A percentile compares a stretch with the other conserved stretches of the same genome.
These are phyloP conservation scores for Hippocampus zosterae DNA, from an alignment of 2,113 vertebrate species.

Conservation along the genomic window DNA sequence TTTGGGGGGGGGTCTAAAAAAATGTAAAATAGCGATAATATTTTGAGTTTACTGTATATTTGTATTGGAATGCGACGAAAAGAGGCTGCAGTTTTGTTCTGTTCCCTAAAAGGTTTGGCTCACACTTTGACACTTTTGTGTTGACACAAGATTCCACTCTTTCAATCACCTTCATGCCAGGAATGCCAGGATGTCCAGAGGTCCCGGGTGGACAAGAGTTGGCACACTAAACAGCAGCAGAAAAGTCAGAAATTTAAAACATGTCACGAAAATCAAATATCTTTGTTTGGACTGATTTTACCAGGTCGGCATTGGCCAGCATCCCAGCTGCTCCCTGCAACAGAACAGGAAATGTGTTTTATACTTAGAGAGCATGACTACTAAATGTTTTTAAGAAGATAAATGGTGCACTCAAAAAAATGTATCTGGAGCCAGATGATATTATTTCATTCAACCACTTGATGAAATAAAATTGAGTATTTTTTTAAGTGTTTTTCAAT, in stretches of 20 bases:
- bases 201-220: constrained; percentile 84
- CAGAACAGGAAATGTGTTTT: constrained; percentile 4
- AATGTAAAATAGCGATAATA: no score
- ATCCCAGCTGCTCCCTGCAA: constrained; percentile 72
- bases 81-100: not conserved
- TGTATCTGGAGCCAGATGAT: no score
- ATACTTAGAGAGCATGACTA: not conserved
- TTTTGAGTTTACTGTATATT: not conserved
- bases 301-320: constrained; percentile 67
- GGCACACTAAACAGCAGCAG: constrained; percentile 80
- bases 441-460: no score
- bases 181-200: constrained; percentile 86
- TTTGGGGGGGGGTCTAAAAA: no score
- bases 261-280: not conserved
- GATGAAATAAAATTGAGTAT: no score
- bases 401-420: no score
- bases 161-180: constrained; percentile 90
- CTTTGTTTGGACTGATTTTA: constrained; percentile 37
- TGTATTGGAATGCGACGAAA: not conserved
- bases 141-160: not conserved
- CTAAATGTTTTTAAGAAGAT: no score
- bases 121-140: not conserved
- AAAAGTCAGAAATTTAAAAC: constrained; percentile 12
- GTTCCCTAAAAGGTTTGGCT: not conserved
- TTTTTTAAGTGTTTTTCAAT: no score